phyloP scores from a whole-genome alignment of 2,797 vertebrate species.

The Acanthurus lineatus region DNA sequence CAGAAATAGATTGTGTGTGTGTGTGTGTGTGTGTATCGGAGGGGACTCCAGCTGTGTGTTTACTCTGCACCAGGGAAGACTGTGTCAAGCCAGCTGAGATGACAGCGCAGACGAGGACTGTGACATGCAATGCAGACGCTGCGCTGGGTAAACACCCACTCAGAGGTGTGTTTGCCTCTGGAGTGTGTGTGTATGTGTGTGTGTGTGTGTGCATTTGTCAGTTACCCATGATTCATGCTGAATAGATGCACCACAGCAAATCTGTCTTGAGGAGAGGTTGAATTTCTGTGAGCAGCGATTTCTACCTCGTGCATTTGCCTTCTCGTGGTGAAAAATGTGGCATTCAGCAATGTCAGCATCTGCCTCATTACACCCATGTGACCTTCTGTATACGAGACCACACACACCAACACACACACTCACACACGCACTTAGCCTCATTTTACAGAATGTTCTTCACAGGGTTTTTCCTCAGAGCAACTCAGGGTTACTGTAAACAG shows the following conservation, averaged over 20 bases:
- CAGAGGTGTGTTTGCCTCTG: slow-evolving; percentile 19
- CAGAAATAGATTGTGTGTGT: slow-evolving; percentile 32
- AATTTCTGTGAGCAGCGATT: slow-evolving; percentile 25
- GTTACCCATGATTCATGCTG: slow-evolving; percentile 25
- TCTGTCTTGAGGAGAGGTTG: slow-evolving; percentile 22
- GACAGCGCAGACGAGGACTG: slow-evolving; percentile 46
- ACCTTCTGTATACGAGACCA: slow-evolving; percentile 33
- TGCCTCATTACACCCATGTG: slow-evolving; percentile 47
- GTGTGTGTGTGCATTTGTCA: not conserved
- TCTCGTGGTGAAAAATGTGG: slow-evolving; percentile 39
- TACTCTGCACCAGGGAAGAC: slow-evolving; percentile 55
- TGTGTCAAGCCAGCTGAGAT: slow-evolving; percentile 62
- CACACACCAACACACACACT: slow-evolving; percentile 10
- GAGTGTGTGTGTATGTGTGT: slow-evolving; percentile 4
- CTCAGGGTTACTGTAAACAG: slow-evolving; percentile 35
- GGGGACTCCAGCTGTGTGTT: slow-evolving; percentile 68
- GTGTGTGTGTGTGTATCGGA: slow-evolving; percentile 3
- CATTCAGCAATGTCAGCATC: slow-evolving; percentile 55
- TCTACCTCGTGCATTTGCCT: slow-evolving; percentile 10
- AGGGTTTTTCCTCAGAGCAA: slow-evolving; percentile 16
- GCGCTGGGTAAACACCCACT: slow-evolving; percentile 23
- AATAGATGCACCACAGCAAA: slow-evolving; percentile 49
- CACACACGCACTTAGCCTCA: not conserved
- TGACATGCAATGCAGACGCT: slow-evolving; percentile 37
- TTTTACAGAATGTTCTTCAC: slow-evolving; percentile 25